Percentiles rank a stretch among this genome's conserved stretches.
Conservation (phyloP, 2,797 vertebrate species). For the Fratercula arctica region DNA sequence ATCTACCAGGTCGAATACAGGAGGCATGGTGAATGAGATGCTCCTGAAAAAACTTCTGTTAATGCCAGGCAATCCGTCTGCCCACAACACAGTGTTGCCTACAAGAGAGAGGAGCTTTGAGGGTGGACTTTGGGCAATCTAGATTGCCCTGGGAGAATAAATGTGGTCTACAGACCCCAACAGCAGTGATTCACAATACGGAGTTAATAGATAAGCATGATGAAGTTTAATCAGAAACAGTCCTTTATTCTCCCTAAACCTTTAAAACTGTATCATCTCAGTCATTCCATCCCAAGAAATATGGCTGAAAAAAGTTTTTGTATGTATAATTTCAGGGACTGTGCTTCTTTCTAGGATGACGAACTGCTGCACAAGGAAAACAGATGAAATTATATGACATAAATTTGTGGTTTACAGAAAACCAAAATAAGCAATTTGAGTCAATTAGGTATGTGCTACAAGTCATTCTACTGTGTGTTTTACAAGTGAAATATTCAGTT, state of each 20-base stretch:
- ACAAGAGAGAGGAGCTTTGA: background rate
- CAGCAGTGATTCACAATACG: background rate
- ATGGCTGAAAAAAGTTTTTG: background rate
- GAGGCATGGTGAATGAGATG: background rate
- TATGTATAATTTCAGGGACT: background rate
- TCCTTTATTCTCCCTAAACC: background rate
- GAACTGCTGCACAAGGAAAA: slow-evolving; percentile 12
- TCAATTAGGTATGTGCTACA: slow-evolving; percentile 11
- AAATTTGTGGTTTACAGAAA: slow-evolving; percentile 33
- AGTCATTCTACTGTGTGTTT: background rate
- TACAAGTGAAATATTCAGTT: slow-evolving; percentile 28
- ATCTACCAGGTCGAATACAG: background rate
- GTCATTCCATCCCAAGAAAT: background rate
- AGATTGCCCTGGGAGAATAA: background rate
- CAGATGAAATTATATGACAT: background rate
- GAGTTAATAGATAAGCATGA: background rate
- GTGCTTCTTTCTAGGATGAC: background rate
- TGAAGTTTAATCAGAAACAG: background rate
- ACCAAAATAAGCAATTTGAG: slow-evolving; percentile 29
- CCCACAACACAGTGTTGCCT: background rate
- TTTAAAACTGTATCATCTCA: background rate
- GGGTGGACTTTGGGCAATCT: background rate
- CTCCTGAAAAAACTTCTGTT: background rate
- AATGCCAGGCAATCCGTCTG: background rate
- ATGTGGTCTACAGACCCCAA: background rate